Evolutionary conservation across 2,113 vertebrate species (phyloP).

Genomic region (Scopus umbretta): DNA sequence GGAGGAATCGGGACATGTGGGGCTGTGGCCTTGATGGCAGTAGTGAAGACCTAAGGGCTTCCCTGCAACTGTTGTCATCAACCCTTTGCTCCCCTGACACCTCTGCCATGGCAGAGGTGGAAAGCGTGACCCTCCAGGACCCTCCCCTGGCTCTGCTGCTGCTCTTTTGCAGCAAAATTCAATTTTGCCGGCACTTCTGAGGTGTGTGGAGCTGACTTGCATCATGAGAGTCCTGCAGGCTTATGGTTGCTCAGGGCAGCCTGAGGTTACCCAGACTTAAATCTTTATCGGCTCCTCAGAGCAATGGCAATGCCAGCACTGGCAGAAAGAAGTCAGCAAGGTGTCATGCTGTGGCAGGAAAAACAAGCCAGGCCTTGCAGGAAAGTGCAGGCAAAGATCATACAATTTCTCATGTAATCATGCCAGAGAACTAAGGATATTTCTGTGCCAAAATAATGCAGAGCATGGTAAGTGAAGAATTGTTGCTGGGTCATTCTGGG

Average conservation of each 20-base stretch:
- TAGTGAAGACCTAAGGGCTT: neutral
- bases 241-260: neutral
- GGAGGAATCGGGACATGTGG: neutral
- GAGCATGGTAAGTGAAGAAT: neutral
- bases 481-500: neutral
- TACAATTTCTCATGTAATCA: neutral
- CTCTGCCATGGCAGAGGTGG: neutral
- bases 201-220: neutral
- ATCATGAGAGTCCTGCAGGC: neutral
- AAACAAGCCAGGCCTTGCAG: neutral
- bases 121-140: neutral
- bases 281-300: neutral
- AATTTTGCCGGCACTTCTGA: neutral
- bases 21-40: neutral
- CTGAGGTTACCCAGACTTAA: neutral
- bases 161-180: neutral
- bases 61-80: neutral
- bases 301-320: neutral
- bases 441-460: neutral
- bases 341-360: neutral
- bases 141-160: neutral
- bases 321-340: neutral
- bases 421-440: neutral
- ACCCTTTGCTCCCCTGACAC: neutral
- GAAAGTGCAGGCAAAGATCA: neutral